Base-by-base conservation (phyloP, 2,113 vertebrate species). In the Ornithorhynchus anatinus region DNA sequence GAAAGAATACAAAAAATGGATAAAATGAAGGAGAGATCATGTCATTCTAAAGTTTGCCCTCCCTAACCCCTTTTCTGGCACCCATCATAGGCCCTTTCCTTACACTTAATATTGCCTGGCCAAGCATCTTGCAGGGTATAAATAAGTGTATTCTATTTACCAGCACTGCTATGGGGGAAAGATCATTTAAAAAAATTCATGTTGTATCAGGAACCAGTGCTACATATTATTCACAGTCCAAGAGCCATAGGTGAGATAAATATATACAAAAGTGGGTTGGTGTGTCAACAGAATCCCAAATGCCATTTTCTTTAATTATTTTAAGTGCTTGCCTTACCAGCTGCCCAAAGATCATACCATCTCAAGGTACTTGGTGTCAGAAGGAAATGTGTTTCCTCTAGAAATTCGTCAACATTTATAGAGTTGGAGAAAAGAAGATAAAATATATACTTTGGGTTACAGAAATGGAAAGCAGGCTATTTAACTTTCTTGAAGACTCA, bases 401-500 rank as follows among this genome's bases (percentile, higher is more conserved):
- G 36, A 58, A 47, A n/a, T 79, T 7, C 4, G 2, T 43, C 11
- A 80, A 78, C 62, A 5, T 53, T 50, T 48, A 40, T 48, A 40
- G 4, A 33, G 40, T 9, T 39, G 43, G 58, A 61, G 19, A 52
- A 59, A 47, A 31, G 23, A 61, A 56, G 70, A 13, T 64, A 25
- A 82, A 54, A 5, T 38, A 11, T 0, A 42, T 35, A 38, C 35
- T 54, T 35, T 57, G 9, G 68, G 37, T 14, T 58, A 8, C 6
- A 48, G 45, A 53, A 75, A 19, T 32, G 22, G 47, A 32, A 32
- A 20, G 47, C 44, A 29, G 23, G 33, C 45, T 44, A 68, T 69
- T 77, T 56, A 72, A 74, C 15, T 43, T 81, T 67, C 44, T 65
- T 2, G 71, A 44, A 76, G 57, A 75, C 20, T 12, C 43, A 50